Evolutionary conservation across 2,797 vertebrate species (phyloP), one percentile per base, ranked within the genome.

Genomic region (Helostoma temminkii): DNA sequence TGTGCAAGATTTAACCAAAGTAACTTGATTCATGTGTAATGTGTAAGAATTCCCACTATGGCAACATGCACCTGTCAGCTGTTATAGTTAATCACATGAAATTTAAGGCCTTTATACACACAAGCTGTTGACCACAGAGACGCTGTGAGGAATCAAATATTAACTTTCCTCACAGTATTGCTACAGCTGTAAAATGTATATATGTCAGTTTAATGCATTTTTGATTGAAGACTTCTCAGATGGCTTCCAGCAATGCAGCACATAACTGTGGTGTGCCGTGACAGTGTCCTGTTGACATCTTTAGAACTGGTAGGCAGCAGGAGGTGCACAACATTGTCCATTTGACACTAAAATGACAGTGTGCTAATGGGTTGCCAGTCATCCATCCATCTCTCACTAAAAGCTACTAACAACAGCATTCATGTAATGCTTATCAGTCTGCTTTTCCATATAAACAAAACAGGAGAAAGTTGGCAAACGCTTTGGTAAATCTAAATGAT

Each of bases 11-110:
- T 74, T 53, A 58, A 55, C 80, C 49, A 56, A 46, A 21, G 28
- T 59, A 24, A 52, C 46, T 64, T 50, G 57, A 82, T 80, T 78
- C 65, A 84, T 74, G 42, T 56, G 50, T n/a, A n/a, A n/a, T n/a
- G 46, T 67, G 25, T 54, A 34, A 3, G 14, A 59, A 63, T 62
- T 63, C 56, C 67, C 21, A 18, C 36, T 34, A 10, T 45, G 18
- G 25, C 56, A 69, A 54, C 36, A 9, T 0, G n/a, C 57, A 68
- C 61, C 57, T 78, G 62, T 21, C 66, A 74, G 62, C 66, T 66
- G 36, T 50, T n/a, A 52, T 62, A 78, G 19, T 46, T 15, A 73
- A 66, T 66, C 64, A 63, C 28, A 45, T 62, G 24, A 59, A 22
- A 59, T 58, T 18, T 54, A 26, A 59, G 9, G 9, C 9, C 36